These are phyloP conservation scores for Gasterosteus aculeatus DNA, from an alignment of 2,113 vertebrate genomes.

Conservation along the genomic window DNA sequence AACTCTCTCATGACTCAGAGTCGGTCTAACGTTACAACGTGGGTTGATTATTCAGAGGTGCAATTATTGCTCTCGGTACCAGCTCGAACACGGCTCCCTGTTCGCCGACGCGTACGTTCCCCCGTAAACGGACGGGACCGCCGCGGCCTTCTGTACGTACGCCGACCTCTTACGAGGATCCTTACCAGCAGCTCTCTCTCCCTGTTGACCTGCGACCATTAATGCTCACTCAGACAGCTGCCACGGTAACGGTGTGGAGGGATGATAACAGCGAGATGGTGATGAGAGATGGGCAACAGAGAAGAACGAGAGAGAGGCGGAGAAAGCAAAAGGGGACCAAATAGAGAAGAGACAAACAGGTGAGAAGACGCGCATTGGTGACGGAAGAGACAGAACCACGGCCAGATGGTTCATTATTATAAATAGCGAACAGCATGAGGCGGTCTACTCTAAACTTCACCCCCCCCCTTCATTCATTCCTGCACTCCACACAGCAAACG, in stretches of 20 bases:
- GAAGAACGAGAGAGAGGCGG: background rate
- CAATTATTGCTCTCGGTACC: slow-evolving; percentile 11
- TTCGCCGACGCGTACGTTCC: background rate
- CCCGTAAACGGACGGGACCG: background rate
- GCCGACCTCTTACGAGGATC: background rate
- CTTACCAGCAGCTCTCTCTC: background rate
- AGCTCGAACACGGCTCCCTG: background rate
- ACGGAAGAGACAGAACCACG: background rate
- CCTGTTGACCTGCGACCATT: background rate
- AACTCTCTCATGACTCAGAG: slow-evolving; percentile 69
- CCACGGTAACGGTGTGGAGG: background rate
- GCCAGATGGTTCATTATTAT: slow-evolving; percentile 38
- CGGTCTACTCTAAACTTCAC: slow-evolving; percentile 34
- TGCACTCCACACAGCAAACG: slow-evolving; percentile 31
- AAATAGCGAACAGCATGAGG: slow-evolving; percentile 60
- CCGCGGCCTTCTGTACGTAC: too few relatives aligned
- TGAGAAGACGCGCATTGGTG: background rate
- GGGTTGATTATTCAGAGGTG: slow-evolving; percentile 11
- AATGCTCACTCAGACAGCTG: background rate
- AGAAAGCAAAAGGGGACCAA: background rate
- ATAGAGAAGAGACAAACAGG: background rate
- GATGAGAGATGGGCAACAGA: background rate
- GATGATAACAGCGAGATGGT: background rate
- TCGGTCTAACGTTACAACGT: slow-evolving; percentile 56
- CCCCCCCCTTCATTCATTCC: slow-evolving; percentile 22